Evolutionary conservation across 2,797 vertebrate species (phyloP).

Genomic region (Pangasius macronema): DNA sequence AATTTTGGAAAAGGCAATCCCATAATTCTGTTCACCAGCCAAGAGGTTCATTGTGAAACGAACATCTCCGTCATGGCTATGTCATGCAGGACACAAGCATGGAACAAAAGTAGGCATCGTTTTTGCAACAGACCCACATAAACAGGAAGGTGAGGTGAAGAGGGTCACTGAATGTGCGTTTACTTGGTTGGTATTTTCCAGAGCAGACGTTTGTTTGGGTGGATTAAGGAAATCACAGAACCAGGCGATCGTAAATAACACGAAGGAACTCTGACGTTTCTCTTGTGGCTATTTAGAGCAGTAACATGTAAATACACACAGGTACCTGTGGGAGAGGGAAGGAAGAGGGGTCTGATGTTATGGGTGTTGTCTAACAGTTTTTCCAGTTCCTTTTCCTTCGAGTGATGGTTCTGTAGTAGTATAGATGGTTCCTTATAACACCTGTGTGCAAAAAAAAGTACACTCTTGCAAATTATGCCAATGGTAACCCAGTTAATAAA

Average conservation of each 20-base stretch:
- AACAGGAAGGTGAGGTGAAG: conserved; percentile 41
- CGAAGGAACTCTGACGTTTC: conserved; percentile 23
- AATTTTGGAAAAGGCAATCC: not conserved
- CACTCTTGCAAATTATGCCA: not conserved
- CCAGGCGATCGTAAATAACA: conserved; percentile 26
- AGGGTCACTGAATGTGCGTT: conserved; percentile 1
- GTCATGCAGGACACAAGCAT: not conserved
- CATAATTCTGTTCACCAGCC: not conserved
- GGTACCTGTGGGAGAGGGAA: conserved; percentile 13
- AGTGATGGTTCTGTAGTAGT: not conserved
- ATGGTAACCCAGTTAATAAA: not conserved
- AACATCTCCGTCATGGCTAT: not conserved
- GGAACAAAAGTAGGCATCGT: conserved; percentile 6
- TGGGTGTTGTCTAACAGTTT: not conserved
- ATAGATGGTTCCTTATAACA: not conserved
- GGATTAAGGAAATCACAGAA: conserved; percentile 21
- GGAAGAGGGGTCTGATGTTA: not conserved
- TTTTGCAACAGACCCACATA: conserved; percentile 24
- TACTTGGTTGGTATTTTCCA: conserved; percentile 26
- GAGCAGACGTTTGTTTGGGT: conserved; percentile 16
- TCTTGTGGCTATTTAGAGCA: conserved; percentile 22
- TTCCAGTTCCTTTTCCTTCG: conserved; percentile 14
- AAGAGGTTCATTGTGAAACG: not conserved
- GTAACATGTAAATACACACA: not conserved
- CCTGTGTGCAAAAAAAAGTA: not conserved